Evolutionary conservation across 2,797 vertebrate genomes (phyloP), one percentile per base, ranked within the genome.

Genomic region (Adelosebastes latens): DNA sequence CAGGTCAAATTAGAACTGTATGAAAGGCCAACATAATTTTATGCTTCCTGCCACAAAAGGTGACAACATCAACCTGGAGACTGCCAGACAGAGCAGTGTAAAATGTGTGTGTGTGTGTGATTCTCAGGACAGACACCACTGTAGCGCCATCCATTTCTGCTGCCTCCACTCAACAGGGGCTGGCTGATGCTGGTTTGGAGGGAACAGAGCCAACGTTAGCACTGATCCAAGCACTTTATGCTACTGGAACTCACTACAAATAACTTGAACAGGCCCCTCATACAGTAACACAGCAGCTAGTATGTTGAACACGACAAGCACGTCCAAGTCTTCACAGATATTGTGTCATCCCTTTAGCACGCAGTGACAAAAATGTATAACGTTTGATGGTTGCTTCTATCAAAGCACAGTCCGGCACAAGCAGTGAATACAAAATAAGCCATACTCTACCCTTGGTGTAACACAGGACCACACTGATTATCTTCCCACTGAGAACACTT

Each of bases 81-180:
- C 10, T 2, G 2, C 16, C 34, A 58, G 61, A 66, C 42, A 39
- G 34, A 61, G 25, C 4, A 5, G 42, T 29, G 39, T 22, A 29
- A 42, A 56, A 31, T 34, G 3, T 31, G 24, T 32, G 20, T 64
- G 49, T 42, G 52, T 42, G 53, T 62, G 71, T 24, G 42, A n/a
- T 55, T 78, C 36, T 36, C 14, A 55, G 46, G 67, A 64, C 64
- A 68, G 29, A 72, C 22, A 67, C 46, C 8, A 72, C 39, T 73
- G 60, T 61, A 58, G 34, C 12, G 0, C 32, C 75, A 72, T 81
- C 25, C 49, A 77, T 83, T 53, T 79, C 36, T 59, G 53, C 75
- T 67, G 69, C 81, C 66, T 78, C 61, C 63, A 60, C 32, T 84
- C 65, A 78, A 77, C 76, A 64, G 73, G 31, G 52, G 24, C 46